phyloP scores from a whole-genome alignment of 2,888 invertebrate species.

The Metopia argyrocephala region DNA sequence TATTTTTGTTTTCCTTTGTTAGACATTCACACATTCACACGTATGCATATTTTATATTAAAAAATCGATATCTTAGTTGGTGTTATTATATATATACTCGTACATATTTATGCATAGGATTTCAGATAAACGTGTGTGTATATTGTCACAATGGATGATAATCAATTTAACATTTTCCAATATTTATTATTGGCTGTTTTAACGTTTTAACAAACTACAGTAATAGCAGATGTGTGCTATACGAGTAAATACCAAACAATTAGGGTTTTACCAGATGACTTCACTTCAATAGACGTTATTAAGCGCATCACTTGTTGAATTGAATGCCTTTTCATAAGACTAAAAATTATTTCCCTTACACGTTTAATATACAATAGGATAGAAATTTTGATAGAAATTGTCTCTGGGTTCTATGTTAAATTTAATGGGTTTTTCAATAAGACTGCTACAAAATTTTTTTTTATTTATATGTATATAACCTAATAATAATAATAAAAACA shows the following conservation, averaged over 20 bases:
- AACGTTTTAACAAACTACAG: constrained; percentile 10
- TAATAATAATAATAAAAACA: no score
- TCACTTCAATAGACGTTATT: background rate
- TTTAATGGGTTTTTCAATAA: no score
- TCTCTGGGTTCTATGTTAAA: no score
- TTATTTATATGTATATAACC: no score
- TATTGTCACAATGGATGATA: constrained; percentile 7
- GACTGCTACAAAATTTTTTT: no score
- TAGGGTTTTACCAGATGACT: background rate
- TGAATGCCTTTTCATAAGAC: no score
- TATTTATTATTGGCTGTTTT: no score
- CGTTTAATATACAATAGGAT: no score
- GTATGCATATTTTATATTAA: no score
- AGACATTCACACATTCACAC: background rate
- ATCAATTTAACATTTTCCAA: constrained; percentile 38
- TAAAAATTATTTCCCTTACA: no score
- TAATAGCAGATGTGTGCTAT: background rate
- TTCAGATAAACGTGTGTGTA: background rate
- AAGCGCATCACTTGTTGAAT: no score
- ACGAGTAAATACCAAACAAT: constrained; percentile 15
- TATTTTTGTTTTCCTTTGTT: background rate
- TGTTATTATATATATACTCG: background rate
- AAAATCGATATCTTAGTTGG: no score
- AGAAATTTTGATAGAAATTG: background rate
- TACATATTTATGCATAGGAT: background rate